phyloP scores from a whole-genome alignment of 2,797 vertebrate species.

The Rallus crepitans region DNA sequence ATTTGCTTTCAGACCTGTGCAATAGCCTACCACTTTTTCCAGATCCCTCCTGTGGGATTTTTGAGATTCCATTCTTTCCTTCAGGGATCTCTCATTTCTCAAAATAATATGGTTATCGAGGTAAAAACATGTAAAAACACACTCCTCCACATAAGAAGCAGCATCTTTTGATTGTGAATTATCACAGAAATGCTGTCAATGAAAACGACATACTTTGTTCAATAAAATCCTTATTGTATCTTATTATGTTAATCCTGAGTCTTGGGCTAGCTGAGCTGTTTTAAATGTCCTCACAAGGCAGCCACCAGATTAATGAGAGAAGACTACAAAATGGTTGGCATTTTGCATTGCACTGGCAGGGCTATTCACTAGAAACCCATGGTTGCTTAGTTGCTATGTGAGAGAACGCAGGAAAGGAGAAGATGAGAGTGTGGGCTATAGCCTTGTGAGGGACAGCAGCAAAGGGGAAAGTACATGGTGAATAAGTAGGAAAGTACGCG shows the following conservation, averaged over 20 bases:
- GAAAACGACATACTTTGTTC: background rate
- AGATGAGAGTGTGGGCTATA: background rate
- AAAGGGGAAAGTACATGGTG: background rate
- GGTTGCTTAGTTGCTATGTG: slow-evolving; percentile 9
- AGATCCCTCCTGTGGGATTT: background rate
- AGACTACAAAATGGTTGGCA: background rate
- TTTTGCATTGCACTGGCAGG: slow-evolving; percentile 12
- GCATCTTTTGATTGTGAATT: background rate
- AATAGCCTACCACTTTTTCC: background rate
- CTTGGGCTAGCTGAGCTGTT: background rate
- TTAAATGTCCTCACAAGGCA: background rate
- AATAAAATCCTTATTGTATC: background rate
- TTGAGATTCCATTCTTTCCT: background rate
- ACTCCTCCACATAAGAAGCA: background rate
- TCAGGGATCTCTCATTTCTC: background rate
- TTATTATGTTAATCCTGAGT: background rate
- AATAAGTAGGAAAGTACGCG: background rate
- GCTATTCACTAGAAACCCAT: background rate
- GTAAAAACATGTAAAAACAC: background rate
- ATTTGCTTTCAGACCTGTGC: background rate
- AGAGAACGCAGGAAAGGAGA: background rate
- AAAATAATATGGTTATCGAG: background rate
- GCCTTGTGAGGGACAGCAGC: background rate
- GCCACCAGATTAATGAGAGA: background rate
- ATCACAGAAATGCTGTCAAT: background rate